Conservation (phyloP, 1,140 invertebrate species). For the Doryteuthis pealeii region DNA sequence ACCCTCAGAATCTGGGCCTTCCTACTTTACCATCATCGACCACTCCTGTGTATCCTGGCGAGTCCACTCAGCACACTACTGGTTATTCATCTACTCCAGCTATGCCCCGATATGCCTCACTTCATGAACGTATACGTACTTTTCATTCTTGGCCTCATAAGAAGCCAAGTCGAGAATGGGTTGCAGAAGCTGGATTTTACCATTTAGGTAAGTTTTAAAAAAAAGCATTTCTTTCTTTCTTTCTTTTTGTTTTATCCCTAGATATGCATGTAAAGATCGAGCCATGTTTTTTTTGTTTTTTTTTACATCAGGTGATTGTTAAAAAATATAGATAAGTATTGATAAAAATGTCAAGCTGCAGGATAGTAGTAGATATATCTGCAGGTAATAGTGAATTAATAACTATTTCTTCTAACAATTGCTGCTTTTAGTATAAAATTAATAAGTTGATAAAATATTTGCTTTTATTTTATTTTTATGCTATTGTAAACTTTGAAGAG, state of each 20-base stretch:
- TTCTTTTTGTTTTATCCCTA: not conserved
- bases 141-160: constrained; percentile 8
- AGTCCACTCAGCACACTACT: not conserved
- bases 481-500: too few species aligned
- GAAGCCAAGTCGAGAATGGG: not conserved
- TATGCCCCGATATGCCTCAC: constrained; percentile 2
- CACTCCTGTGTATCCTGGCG: not conserved
- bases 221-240: not conserved
- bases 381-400: too few species aligned
- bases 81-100: not conserved
- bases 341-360: too few species aligned
- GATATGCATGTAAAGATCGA: too few species aligned
- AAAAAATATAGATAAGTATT: too few species aligned
- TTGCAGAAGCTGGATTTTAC: constrained; percentile 4
- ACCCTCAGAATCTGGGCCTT: not conserved
- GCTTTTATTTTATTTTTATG: too few species aligned
- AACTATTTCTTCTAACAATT: too few species aligned
- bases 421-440: too few species aligned
- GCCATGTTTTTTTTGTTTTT: too few species aligned
- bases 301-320: too few species aligned
- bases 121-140: constrained; percentile 4
- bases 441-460: too few species aligned
- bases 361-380: too few species aligned
- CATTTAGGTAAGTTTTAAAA: not conserved
- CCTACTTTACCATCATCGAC: not conserved